Conservation (phyloP, 2,113 vertebrate species). For the Salvelinus fontinalis region DNA sequence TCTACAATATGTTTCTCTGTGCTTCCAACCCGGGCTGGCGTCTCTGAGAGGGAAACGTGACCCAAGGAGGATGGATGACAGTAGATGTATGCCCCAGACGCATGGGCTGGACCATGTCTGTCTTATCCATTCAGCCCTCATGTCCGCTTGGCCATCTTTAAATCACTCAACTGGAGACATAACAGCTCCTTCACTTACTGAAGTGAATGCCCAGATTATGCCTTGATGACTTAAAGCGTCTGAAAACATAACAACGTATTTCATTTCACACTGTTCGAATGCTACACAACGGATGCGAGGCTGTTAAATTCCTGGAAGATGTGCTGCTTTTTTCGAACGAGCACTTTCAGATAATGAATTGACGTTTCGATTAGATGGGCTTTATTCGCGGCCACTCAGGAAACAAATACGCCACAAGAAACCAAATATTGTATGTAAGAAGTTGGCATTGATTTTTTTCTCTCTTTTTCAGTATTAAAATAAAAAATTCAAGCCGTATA, state of each 20-base stretch:
- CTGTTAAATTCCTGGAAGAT: constrained; percentile 66
- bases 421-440: constrained; percentile 76
- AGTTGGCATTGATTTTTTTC: constrained; percentile 74
- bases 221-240: constrained; percentile 61
- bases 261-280: constrained; percentile 34
- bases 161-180: constrained; percentile 29
- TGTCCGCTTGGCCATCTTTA: constrained; percentile 31
- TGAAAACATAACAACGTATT: constrained; percentile 60
- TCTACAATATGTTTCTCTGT: constrained; percentile 51
- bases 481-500: constrained; percentile 34
- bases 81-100: constrained; percentile 58
- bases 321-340: constrained; percentile 41
- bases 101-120: constrained; percentile 50
- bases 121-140: constrained; percentile 57
- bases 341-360: constrained; percentile 79
- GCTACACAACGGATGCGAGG: constrained; percentile 38
- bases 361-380: constrained; percentile 78
- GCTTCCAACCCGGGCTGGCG: constrained; percentile 36
- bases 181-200: constrained; percentile 35
- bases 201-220: constrained; percentile 52
- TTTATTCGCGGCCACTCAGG: constrained; percentile 73
- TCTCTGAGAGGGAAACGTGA: constrained; percentile 51
- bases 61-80: constrained; percentile 62
- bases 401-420: constrained; percentile 79
- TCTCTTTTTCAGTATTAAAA: constrained; percentile 21